A percentile compares a stretch with the other conserved stretches of the same genome.
Evolutionary conservation across 2,888 invertebrate species (phyloP).

Genomic region (Nesidiocoris tenuis): DNA sequence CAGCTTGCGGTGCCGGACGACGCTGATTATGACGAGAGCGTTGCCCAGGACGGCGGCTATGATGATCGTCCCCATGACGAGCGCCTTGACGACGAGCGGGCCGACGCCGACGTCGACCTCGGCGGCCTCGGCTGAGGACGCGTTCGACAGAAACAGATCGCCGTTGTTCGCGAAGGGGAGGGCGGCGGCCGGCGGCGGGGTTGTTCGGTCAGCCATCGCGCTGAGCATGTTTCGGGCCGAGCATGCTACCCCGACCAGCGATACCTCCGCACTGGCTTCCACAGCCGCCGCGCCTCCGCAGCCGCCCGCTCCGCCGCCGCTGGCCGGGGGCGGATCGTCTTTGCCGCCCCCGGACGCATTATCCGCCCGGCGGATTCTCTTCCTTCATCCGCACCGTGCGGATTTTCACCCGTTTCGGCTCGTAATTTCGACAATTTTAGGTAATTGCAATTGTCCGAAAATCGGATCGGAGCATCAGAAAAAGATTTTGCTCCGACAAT

Average conservation of each 20-base stretch:
- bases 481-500: no score
- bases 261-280: conserved; percentile 38
- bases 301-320: background rate
- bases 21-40: conserved; percentile 83
- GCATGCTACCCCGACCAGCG: conserved; percentile 41
- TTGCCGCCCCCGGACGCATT: no score
- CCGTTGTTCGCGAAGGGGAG: background rate
- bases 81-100: conserved; percentile 46
- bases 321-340: no score
- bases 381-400: no score
- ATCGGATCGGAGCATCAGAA: no score
- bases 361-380: no score
- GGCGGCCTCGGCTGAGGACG: conserved; percentile 9
- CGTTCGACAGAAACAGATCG: background rate
- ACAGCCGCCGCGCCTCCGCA: background rate
- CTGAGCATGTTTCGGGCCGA: conserved; percentile 34
- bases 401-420: no score
- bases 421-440: no score
- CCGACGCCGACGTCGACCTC: conserved; percentile 40
- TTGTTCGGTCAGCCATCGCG: conserved; percentile 43
- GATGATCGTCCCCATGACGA: conserved; percentile 79
- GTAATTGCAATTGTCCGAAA: no score
- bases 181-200: conserved; percentile 33
- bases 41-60: conserved; percentile 88
- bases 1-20: conserved; percentile 75